phyloP scores from a whole-genome alignment of 1,140 invertebrate species.

The Euura lappo region DNA sequence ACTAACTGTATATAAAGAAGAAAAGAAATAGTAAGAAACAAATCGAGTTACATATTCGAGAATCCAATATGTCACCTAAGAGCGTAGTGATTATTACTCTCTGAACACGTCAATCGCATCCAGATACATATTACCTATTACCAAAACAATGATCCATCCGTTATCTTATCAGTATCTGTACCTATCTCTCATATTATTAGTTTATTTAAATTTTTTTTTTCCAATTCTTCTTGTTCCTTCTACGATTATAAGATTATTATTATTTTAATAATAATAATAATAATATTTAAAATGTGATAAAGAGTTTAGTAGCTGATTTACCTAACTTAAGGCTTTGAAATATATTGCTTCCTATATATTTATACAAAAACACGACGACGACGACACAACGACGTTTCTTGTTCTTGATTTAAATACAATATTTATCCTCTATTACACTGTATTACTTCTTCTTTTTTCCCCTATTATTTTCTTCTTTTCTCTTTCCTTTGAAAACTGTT shows the following conservation, averaged over 20 bases:
- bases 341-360: conserved; percentile 56
- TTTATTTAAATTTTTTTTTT: conserved; percentile 26
- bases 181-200: conserved; percentile 54
- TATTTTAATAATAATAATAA: conserved; percentile 23
- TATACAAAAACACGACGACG: conserved; percentile 43
- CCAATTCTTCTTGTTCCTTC: conserved; percentile 17
- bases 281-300: conserved; percentile 46
- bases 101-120: conserved; percentile 65
- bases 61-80: conserved; percentile 51
- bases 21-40: conserved; percentile 16
- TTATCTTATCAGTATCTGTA: conserved; percentile 42
- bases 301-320: conserved; percentile 43
- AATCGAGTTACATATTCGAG: conserved; percentile 36
- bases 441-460: too few relatives aligned
- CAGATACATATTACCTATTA: conserved; percentile 66
- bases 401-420: too few relatives aligned
- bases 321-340: conserved; percentile 58
- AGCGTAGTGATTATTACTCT: conserved; percentile 46
- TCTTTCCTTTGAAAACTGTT: conserved; percentile 41
- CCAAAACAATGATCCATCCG: conserved; percentile 55
- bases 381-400: too few relatives aligned
- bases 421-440: too few relatives aligned
- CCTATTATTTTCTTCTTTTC: too few relatives aligned
- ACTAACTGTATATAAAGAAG: conserved; percentile 26
- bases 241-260: conserved; percentile 26